Percentiles rank a stretch among this genome's conserved stretches.
phyloP scores from a whole-genome alignment of 2,113 vertebrate genomes.

The Brachyhypopomus gauderio region DNA sequence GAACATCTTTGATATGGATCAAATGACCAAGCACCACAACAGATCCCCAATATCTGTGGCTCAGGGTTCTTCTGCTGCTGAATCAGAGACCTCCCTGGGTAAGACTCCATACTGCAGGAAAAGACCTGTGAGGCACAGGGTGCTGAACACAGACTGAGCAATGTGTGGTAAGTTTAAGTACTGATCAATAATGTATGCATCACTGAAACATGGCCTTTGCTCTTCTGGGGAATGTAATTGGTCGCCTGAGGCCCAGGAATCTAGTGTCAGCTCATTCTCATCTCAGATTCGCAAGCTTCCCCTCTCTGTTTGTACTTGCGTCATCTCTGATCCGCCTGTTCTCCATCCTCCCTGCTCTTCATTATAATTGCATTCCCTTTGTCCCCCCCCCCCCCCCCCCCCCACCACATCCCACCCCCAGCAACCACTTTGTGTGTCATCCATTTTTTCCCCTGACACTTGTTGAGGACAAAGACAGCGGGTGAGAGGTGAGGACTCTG shows the following conservation, averaged over 20 bases:
- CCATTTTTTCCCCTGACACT: conserved; percentile 33
- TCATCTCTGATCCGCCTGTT: background rate
- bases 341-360: background rate
- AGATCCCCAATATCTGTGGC: background rate
- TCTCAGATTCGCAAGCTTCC: conserved; percentile 32
- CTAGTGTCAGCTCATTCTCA: conserved; percentile 32
- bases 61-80: conserved; percentile 20
- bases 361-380: conserved; percentile 40
- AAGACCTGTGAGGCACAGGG: conserved; percentile 11
- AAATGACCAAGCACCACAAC: background rate
- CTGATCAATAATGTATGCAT: conserved; percentile 52
- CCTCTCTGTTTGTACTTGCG: background rate
- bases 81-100: conserved; percentile 24
- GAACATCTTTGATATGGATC: background rate
- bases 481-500: conserved; percentile 19
- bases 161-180: conserved; percentile 44
- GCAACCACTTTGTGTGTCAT: conserved; percentile 12
- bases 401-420: background rate
- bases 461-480: conserved; percentile 40
- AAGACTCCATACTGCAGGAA: conserved; percentile 18
- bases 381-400: background rate
- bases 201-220: conserved; percentile 52
- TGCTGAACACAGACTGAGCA: conserved; percentile 14
- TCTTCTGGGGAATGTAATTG: conserved; percentile 65
- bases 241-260: conserved; percentile 45